Percentiles rank a stretch among this genome's conserved stretches.
Evolutionary conservation across 2,113 vertebrate species (phyloP).

Genomic region (Mellivora capensis): DNA sequence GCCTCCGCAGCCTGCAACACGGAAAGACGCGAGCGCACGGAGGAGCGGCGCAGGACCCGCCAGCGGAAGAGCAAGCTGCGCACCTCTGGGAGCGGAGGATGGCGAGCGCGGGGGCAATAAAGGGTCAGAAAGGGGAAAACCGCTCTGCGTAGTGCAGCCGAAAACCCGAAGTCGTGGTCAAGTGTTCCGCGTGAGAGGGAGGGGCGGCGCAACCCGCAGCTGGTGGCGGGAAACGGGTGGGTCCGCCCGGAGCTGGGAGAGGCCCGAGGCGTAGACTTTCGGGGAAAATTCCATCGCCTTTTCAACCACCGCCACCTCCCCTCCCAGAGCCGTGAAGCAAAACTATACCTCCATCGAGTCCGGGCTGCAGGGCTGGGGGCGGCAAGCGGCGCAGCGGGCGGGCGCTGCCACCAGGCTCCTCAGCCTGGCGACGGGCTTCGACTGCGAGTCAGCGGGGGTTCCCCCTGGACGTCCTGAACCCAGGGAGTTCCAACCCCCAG

Average conservation of each 20-base stretch:
- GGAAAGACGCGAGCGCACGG: accelerated
- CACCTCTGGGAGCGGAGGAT: not conserved
- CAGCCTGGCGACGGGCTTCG: not conserved
- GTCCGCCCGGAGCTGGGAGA: slow-evolving; percentile 7
- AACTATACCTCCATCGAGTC: slow-evolving; percentile 37
- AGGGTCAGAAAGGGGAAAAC: not conserved
- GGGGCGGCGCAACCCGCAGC: not conserved
- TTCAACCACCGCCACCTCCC: not conserved
- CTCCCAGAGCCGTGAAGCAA: not conserved
- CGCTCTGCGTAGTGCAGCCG: not conserved
- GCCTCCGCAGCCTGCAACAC: accelerated
- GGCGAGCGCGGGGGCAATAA: not conserved
- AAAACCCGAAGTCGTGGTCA: not conserved
- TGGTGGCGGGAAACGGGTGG: not conserved
- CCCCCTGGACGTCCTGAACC: not conserved
- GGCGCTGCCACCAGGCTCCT: not conserved
- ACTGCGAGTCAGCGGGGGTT: not conserved
- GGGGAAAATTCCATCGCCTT: not conserved
- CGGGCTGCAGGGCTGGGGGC: not conserved
- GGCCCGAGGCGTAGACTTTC: slow-evolving; percentile 2
- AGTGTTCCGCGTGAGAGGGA: slow-evolving; percentile 20
- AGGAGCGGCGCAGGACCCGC: not conserved
- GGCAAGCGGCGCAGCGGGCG: not conserved
- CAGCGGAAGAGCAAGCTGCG: not conserved
- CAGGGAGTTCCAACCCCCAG: not conserved